These are phyloP conservation scores for Dinomys branickii DNA, from an alignment of 2,113 vertebrate genomes.

Conservation along the genomic window DNA sequence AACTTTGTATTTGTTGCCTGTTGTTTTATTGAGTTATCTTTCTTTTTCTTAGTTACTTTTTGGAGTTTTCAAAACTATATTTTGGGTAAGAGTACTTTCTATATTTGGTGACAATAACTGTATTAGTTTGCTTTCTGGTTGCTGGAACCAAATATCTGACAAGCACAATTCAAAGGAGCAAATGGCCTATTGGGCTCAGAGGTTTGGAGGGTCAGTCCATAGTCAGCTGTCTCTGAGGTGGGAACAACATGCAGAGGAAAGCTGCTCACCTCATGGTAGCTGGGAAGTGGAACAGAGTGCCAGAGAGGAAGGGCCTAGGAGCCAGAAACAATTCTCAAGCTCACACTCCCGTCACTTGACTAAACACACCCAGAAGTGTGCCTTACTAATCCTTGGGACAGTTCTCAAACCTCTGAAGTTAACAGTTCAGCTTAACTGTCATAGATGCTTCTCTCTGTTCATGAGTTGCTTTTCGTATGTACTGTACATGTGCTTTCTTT, in stretches of 20 bases:
- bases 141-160: not conserved
- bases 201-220: not conserved
- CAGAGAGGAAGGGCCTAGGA: not conserved
- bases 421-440: not conserved
- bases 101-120: not conserved
- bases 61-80: constrained; percentile 20
- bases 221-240: not conserved
- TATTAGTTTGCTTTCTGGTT: not conserved
- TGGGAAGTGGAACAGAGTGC: not conserved
- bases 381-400: not conserved
- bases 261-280: not conserved
- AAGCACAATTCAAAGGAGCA: not conserved
- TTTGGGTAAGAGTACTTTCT: constrained; percentile 24
- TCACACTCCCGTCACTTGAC: not conserved
- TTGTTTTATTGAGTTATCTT: constrained; percentile 37
- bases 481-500: constrained; percentile 31
- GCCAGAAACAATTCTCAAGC: not conserved
- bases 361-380: not conserved
- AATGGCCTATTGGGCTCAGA: not conserved
- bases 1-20: not conserved
- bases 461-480: constrained; percentile 37
- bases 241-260: not conserved
- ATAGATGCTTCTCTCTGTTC: not conserved
- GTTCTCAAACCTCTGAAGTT: not conserved
- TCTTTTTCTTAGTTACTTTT: constrained; percentile 46